Conservation (phyloP, 2,113 vertebrate genomes). For the Petrocephalus zakoni region DNA sequence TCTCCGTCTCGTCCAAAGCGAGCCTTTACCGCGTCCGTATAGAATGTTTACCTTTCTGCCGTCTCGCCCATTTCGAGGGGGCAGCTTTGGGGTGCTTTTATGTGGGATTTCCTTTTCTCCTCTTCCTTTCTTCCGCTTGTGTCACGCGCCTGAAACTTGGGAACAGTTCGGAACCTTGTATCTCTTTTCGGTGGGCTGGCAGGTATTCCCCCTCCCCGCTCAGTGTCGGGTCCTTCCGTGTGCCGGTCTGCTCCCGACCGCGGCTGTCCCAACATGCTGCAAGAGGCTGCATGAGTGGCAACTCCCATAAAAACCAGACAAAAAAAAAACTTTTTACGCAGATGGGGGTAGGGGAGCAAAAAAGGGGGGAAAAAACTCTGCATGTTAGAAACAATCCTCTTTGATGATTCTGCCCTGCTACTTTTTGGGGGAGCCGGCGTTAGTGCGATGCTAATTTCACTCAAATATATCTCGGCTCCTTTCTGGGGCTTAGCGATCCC, state of each 20-base stretch:
- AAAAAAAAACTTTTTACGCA: slow-evolving; percentile 19
- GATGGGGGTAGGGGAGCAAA: background rate
- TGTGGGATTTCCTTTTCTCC: background rate
- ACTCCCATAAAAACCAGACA: slow-evolving; percentile 28
- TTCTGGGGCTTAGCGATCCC: background rate
- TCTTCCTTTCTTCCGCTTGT: background rate
- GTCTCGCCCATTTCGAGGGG: background rate
- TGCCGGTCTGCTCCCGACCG: background rate
- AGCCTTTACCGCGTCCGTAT: background rate
- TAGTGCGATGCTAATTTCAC: background rate
- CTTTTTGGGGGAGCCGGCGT: slow-evolving; percentile 1
- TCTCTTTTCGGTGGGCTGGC: background rate
- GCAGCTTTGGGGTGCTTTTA: background rate
- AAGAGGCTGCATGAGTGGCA: slow-evolving; percentile 20
- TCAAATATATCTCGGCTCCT: background rate
- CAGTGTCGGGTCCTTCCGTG: background rate
- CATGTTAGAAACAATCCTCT: background rate
- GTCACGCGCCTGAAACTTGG: background rate
- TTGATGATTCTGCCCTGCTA: background rate
- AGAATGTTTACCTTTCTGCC: background rate
- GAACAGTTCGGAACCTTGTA: background rate
- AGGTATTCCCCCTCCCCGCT: background rate
- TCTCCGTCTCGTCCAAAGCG: background rate
- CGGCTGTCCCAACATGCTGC: slow-evolving; percentile 32
- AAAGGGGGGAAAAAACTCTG: background rate